Conservation (phyloP, 2,888 invertebrate genomes). For the Pseudococcus jackbeardsleyi region DNA sequence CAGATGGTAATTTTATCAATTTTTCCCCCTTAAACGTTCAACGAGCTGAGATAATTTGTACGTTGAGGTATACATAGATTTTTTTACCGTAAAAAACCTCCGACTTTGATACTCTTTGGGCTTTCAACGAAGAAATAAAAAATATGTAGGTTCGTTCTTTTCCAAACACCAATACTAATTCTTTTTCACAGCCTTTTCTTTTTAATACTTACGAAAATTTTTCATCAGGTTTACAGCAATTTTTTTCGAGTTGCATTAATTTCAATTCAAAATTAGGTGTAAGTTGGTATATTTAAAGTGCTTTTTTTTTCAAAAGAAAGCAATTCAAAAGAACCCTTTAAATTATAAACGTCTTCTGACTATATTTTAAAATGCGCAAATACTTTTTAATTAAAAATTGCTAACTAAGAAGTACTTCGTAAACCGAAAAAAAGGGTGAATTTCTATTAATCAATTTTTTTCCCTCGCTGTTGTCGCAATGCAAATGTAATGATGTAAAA, state of each 20-base stretch:
- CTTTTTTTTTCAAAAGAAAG: not conserved
- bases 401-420: not conserved
- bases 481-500: slow-evolving; percentile 20
- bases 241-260: not conserved
- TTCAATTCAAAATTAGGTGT: slow-evolving; percentile 28
- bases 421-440: slow-evolving; percentile 20
- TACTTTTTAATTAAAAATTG: slow-evolving; percentile 41
- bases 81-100: not conserved
- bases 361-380: not conserved
- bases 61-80: not conserved
- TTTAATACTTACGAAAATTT: too few species aligned
- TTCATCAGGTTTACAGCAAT: too few species aligned
- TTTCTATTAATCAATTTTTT: not conserved
- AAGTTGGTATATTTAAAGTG: not conserved
- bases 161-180: too few species aligned
- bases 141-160: too few species aligned
- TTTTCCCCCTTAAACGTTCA: slow-evolving; percentile 27
- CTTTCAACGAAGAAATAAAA: not conserved
- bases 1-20: slow-evolving; percentile 38
- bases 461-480: not conserved
- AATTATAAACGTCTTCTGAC: not conserved
- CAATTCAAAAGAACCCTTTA: not conserved
- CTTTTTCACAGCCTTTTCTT: too few species aligned
- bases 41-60: slow-evolving; percentile 18
- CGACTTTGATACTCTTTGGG: not conserved